phyloP scores from a whole-genome alignment of 2,113 vertebrate species.

The Elgaria multicarinata region DNA sequence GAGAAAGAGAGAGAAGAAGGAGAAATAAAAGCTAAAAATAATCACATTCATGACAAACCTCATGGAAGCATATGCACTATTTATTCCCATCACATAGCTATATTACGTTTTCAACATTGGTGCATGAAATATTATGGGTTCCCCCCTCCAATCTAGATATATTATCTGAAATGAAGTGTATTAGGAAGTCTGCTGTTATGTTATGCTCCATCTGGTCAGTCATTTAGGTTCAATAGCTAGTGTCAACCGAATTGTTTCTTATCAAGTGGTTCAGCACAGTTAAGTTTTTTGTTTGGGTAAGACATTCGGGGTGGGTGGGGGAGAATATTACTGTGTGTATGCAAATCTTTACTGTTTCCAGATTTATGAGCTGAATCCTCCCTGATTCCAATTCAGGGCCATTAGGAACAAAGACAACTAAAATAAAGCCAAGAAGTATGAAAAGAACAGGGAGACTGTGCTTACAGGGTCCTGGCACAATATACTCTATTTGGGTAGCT shows the following conservation, averaged over 20 bases:
- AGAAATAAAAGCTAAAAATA: conserved; percentile 58
- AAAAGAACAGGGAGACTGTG: neutral
- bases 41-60: conserved; percentile 50
- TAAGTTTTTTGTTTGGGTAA: conserved; percentile 63
- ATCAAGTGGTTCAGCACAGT: conserved; percentile 55
- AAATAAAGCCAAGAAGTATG: conserved; percentile 38
- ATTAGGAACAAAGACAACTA: conserved; percentile 39
- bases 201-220: conserved; percentile 67
- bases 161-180: conserved; percentile 71
- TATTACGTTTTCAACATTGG: conserved; percentile 63
- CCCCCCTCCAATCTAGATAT: conserved; percentile 57
- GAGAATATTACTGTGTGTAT: conserved; percentile 47
- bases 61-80: conserved; percentile 66
- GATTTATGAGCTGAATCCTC: conserved; percentile 51
- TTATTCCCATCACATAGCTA: conserved; percentile 64
- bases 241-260: conserved; percentile 69
- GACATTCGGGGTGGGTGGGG: conserved; percentile 36
- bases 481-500: neutral
- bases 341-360: conserved; percentile 42
- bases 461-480: neutral
- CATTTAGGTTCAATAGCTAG: conserved; percentile 61
- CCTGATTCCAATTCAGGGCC: conserved; percentile 16
- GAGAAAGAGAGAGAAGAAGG: conserved; percentile 24
- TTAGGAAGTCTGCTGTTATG: conserved; percentile 64
- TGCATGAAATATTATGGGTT: conserved; percentile 49